Conservation (phyloP, 1,140 invertebrate genomes). For the Zaprionus nigranus region DNA sequence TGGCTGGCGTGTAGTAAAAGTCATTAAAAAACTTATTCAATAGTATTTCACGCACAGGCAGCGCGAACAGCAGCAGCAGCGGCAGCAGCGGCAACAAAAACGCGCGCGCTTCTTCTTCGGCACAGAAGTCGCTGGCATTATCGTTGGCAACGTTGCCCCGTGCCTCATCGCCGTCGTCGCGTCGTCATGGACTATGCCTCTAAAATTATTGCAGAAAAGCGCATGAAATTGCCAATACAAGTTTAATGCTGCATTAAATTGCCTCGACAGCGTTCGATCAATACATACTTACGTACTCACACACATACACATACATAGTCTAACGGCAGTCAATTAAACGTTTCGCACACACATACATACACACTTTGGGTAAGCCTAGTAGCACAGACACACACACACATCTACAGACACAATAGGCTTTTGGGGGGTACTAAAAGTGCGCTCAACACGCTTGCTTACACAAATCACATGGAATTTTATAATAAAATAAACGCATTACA, state of each 20-base stretch:
- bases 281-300: conserved; percentile 36
- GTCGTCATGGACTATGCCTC: conserved; percentile 42
- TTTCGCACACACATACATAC: conserved; percentile 48
- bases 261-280: conserved; percentile 61
- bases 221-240: conserved; percentile 68
- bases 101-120: conserved; percentile 59
- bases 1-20: conserved; percentile 77
- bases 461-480: conserved; percentile 54
- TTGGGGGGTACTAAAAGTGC: conserved; percentile 4
- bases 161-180: conserved; percentile 16
- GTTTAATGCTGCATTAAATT: conserved; percentile 74
- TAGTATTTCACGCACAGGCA: conserved; percentile 69
- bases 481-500: conserved; percentile 58
- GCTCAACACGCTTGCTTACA: conserved; percentile 49
- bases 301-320: conserved; percentile 1
- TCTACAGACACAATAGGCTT: background rate
- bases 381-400: background rate
- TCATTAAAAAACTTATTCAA: conserved; percentile 83
- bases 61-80: background rate
- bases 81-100: conserved; percentile 32
- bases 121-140: conserved; percentile 43
- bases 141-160: conserved; percentile 23
- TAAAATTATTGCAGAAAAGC: conserved; percentile 65
- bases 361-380: conserved; percentile 30
- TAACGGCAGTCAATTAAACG: conserved; percentile 69